Percentiles rank a stretch among this genome's conserved stretches.
phyloP scores from a whole-genome alignment of 2,797 vertebrate genomes.

The Cuculus canorus region DNA sequence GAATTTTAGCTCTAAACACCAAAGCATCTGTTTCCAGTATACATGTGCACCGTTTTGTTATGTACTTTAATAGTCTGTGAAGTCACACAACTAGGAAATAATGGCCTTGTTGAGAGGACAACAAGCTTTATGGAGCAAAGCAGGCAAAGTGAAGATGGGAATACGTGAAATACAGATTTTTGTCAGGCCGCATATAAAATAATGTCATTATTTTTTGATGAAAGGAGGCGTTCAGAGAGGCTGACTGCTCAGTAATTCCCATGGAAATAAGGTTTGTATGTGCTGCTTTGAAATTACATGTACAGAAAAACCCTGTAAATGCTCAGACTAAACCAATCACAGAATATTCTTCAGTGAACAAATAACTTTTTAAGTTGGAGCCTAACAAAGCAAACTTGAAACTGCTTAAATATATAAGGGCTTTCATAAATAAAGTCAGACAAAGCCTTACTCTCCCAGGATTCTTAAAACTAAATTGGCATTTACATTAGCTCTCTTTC shows the following conservation, averaged over 20 bases:
- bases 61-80: background rate
- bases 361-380: constrained; percentile 33
- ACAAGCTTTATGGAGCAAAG: background rate
- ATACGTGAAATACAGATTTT: background rate
- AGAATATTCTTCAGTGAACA: constrained; percentile 5
- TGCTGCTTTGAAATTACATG: background rate
- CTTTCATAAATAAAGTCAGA: constrained; percentile 48
- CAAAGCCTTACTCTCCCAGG: constrained; percentile 11
- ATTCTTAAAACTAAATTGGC: constrained; percentile 59
- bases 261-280: background rate
- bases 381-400: constrained; percentile 38
- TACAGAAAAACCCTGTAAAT: background rate
- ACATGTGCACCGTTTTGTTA: background rate
- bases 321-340: background rate
- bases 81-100: background rate
- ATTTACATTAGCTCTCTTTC: constrained; percentile 52
- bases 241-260: background rate
- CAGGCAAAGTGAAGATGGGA: background rate
- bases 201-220: background rate
- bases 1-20: background rate
- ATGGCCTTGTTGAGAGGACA: background rate
- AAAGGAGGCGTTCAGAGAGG: background rate
- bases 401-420: constrained; percentile 27
- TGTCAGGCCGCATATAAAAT: background rate
- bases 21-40: background rate